Evolutionary conservation across 2,797 vertebrate species (phyloP).

Genomic region (Tenualosa ilisha): DNA sequence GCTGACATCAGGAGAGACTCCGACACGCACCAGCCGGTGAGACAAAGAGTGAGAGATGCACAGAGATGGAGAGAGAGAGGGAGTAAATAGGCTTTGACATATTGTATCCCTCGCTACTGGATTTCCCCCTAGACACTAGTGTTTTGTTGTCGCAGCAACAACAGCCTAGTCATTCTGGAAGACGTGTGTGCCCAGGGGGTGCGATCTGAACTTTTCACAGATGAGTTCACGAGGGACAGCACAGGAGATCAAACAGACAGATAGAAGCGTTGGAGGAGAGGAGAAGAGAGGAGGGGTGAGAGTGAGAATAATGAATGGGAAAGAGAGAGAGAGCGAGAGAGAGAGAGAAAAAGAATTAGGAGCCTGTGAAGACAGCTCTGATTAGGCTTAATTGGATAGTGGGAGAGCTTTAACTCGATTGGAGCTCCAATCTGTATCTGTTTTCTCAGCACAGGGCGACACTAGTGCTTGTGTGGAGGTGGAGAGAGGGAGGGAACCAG

Average conservation of each 20-base stretch:
- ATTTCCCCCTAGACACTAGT: not conserved
- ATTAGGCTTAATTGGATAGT: conserved; percentile 56
- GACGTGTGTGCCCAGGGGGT: conserved; percentile 6
- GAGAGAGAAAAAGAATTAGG: not conserved
- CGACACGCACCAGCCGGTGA: conserved; percentile 59
- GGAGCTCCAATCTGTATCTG: conserved; percentile 46
- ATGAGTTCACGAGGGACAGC: not conserved
- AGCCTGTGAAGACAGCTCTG: conserved; percentile 47
- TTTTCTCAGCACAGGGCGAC: conserved; percentile 42
- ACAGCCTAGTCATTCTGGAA: conserved; percentile 1
- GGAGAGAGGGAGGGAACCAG: not conserved
- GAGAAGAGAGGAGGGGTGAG: not conserved
- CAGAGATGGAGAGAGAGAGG: not conserved
- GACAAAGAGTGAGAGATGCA: conserved; percentile 28
- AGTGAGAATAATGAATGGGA: not conserved
- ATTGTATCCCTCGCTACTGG: not conserved
- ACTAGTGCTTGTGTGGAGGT: not conserved
- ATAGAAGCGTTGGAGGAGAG: not conserved
- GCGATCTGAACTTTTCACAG: not conserved
- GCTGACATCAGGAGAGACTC: conserved; percentile 61
- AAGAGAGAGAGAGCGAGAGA: not conserved
- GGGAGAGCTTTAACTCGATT: conserved; percentile 54
- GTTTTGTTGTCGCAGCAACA: conserved; percentile 32
- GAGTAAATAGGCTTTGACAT: not conserved
- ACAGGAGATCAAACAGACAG: not conserved